A percentile compares a stretch with the other conserved stretches of the same genome.
phyloP scores from a whole-genome alignment of 2,113 vertebrate genomes.

The Fulmarus glacialis region DNA sequence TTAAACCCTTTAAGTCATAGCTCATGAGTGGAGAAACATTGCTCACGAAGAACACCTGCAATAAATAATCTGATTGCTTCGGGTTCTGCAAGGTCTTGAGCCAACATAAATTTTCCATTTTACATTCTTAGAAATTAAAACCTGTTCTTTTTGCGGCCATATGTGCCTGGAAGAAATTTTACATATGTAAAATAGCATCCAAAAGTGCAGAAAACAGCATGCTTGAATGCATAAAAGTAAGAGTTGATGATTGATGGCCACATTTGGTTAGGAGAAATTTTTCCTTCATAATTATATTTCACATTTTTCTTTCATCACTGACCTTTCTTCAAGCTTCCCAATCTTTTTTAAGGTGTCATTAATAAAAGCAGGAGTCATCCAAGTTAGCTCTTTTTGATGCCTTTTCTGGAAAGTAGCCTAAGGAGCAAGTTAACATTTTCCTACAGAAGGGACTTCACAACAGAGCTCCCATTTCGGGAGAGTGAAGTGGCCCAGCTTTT shows the following conservation, averaged over 20 bases:
- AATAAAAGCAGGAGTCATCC: not conserved
- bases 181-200: not conserved
- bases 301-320: not conserved
- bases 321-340: conserved; percentile 20
- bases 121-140: conserved; percentile 4
- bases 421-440: conserved; percentile 24
- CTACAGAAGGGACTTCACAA: not conserved
- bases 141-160: not conserved
- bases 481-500: not conserved
- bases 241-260: not conserved
- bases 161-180: not conserved
- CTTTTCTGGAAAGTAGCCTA: not conserved
- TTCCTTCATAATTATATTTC: not conserved
- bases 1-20: not conserved
- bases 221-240: not conserved
- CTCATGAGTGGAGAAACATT: not conserved
- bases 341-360: not conserved
- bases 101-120: conserved; percentile 22
- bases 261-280: not conserved
- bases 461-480: not conserved
- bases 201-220: not conserved
- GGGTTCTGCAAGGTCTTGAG: not conserved
- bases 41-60: not conserved
- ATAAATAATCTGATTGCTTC: not conserved
- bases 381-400: not conserved